phyloP scores from a whole-genome alignment of 2,113 vertebrate species.

The Calidris pygmaea region DNA sequence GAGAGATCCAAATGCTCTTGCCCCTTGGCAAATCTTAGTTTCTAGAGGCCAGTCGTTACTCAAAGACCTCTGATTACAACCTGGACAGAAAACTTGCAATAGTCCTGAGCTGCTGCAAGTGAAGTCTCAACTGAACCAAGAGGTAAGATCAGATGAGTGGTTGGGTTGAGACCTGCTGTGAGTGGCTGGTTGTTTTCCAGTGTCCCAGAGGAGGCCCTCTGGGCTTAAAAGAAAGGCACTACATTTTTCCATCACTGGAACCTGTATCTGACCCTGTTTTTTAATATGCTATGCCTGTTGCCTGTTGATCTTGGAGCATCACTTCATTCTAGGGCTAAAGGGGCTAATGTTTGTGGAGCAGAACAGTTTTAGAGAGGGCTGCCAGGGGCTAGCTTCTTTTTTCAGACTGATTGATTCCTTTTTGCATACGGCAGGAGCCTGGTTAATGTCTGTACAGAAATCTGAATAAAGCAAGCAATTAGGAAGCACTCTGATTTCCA shows the following conservation, averaged over 20 bases:
- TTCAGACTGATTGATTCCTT: slow-evolving; percentile 30
- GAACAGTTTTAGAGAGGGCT: slow-evolving; percentile 32
- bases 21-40: neutral
- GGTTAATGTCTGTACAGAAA: slow-evolving; percentile 18
- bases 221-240: neutral
- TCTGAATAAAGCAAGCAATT: neutral
- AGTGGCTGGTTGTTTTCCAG: neutral
- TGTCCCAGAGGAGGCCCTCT: neutral
- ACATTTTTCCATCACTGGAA: neutral
- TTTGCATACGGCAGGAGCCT: slow-evolving; percentile 3
- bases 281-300: neutral
- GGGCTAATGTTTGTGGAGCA: slow-evolving; percentile 36
- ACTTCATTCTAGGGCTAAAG: neutral
- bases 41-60: neutral
- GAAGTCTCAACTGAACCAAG: neutral
- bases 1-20: neutral
- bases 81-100: neutral
- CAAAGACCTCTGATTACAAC: neutral
- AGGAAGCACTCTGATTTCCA: neutral
- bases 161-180: neutral
- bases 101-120: neutral
- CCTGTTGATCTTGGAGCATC: slow-evolving; percentile 16
- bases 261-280: neutral
- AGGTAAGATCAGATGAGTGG: neutral
- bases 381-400: slow-evolving; percentile 35